phyloP scores from a whole-genome alignment of 1,140 invertebrate species.

The Musca domestica region DNA sequence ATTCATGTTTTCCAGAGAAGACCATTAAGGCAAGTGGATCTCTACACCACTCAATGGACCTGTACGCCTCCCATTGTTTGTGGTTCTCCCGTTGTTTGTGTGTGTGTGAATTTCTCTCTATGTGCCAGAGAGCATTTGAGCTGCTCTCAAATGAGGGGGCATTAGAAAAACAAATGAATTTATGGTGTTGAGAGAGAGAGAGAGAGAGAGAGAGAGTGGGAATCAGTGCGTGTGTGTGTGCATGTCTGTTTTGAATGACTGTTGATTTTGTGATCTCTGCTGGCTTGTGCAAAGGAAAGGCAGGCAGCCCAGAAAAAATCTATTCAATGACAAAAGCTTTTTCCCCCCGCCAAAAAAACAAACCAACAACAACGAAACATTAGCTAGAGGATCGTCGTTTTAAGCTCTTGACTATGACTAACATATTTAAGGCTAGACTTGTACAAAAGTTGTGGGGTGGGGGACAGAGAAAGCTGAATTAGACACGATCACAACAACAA shows the following conservation, averaged over 20 bases:
- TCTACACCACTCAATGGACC: not conserved
- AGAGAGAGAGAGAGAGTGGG: too few species aligned
- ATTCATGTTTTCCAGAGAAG: not conserved
- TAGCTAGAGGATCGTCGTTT: too few species aligned
- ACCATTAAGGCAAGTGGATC: conserved; percentile 2
- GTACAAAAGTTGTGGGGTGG: too few species aligned
- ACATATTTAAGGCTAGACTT: too few species aligned
- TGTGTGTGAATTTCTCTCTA: not conserved
- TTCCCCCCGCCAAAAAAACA: not conserved
- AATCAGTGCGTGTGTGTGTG: too few species aligned
- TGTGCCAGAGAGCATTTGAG: not conserved
- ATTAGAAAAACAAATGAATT: conserved; percentile 23
- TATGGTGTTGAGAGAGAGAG: too few species aligned
- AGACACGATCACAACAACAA: too few species aligned
- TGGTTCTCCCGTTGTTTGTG: not conserved
- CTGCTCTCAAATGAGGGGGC: not conserved
- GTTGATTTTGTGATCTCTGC: conserved; percentile 3
- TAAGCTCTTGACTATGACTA: too few species aligned
- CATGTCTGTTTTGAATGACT: not conserved
- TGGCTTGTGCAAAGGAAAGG: conserved; percentile 14
- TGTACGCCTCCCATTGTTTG: not conserved
- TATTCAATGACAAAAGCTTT: conserved; percentile 21
- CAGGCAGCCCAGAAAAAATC: too few species aligned
- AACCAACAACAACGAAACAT: too few species aligned
- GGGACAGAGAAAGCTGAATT: too few species aligned